Evolutionary conservation across 2,888 invertebrate species (phyloP), one percentile per base, ranked within the genome.

Genomic region (Caenorhabditis sinica): DNA sequence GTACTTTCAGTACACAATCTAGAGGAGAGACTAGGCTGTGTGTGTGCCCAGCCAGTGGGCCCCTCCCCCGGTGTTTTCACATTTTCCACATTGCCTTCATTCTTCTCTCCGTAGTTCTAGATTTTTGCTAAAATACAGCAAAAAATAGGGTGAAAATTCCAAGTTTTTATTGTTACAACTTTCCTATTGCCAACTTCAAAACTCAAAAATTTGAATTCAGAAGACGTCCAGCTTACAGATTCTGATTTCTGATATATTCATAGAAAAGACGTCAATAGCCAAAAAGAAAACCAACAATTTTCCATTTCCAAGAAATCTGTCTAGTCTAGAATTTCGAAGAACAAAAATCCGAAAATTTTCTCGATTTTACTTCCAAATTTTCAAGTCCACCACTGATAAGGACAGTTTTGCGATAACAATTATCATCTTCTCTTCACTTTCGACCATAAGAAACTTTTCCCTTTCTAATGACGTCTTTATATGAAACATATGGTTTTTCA

Each of bases 1-100:
- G 68, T 68, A 83, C 77, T 79, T 83, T 83, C 77, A 73, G 79
- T 83, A 83, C 82, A 82, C 82, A 71, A 73, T 69, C 82, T n/a
- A n/a, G n/a, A n/a, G n/a, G n/a, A n/a, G n/a, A n/a, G n/a, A 65
- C 53, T 66, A 49, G 33, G 6, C 40, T 5, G 40, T 40, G 40
- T 66, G 66, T 76, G 65, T 75, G 69, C 71, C 68, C 71, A 56
- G 40, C 40, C 40, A 11, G 2, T 13, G 8, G 33, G 49, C 60
- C 33, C 20, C 68, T 43, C 23, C 2, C 28, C 28, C 13, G 49
- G n/a, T n/a, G n/a, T 51, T 60, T 25, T 56, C 23, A 4, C 17
- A 9, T 65, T 49, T 51, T 51, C 49, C 68, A 53, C 36, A 30
- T 23, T 6, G 9, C 9, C 23, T 20, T n/a, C 3, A 11, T 40